Evolutionary conservation across 2,113 vertebrate genomes (phyloP).

Genomic region (Taurulus bubalis): DNA sequence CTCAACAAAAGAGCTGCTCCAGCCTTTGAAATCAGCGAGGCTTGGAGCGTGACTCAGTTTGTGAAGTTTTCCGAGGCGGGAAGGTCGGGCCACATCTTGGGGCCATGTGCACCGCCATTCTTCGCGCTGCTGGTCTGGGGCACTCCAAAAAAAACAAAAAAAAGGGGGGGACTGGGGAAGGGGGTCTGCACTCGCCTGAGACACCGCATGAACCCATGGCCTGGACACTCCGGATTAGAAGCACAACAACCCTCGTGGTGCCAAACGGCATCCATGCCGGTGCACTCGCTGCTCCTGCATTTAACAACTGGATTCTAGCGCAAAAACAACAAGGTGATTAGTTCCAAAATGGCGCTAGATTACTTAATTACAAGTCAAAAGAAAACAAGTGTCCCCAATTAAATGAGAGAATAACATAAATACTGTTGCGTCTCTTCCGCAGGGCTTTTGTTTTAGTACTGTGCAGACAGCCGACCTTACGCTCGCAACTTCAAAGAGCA

Average conservation of each 20-base stretch:
- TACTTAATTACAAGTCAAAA: constrained; percentile 57
- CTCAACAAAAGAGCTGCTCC: constrained; percentile 55
- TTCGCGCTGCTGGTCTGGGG: constrained; percentile 37
- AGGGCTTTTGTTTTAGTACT: constrained; percentile 47
- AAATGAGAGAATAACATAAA: constrained; percentile 64
- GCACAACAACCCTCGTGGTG: constrained; percentile 15
- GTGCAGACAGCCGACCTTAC: constrained; percentile 31
- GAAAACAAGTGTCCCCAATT: constrained; percentile 62
- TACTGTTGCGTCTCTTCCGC: constrained; percentile 28
- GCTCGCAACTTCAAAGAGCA: constrained; percentile 57
- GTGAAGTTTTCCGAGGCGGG: constrained; percentile 58
- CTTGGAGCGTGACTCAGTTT: constrained; percentile 56
- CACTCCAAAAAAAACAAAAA: constrained; percentile 67
- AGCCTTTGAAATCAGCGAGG: constrained; percentile 63
- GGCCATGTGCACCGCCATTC: constrained; percentile 62
- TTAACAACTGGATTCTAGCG: constrained; percentile 21
- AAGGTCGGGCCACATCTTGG: constrained; percentile 69
- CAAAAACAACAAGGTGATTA: constrained; percentile 49
- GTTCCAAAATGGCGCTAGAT: constrained; percentile 47
- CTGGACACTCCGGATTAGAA: constrained; percentile 33
- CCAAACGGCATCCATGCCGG: constrained; percentile 1
- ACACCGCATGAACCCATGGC: constrained; percentile 56
- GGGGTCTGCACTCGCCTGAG: constrained; percentile 48
- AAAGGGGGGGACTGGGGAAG: constrained; percentile 44
- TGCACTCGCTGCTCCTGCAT: constrained; percentile 14